Evolutionary conservation across 2,797 vertebrate genomes (phyloP), one percentile per base, ranked within the genome.

Genomic region (Numenius phaeopus): DNA sequence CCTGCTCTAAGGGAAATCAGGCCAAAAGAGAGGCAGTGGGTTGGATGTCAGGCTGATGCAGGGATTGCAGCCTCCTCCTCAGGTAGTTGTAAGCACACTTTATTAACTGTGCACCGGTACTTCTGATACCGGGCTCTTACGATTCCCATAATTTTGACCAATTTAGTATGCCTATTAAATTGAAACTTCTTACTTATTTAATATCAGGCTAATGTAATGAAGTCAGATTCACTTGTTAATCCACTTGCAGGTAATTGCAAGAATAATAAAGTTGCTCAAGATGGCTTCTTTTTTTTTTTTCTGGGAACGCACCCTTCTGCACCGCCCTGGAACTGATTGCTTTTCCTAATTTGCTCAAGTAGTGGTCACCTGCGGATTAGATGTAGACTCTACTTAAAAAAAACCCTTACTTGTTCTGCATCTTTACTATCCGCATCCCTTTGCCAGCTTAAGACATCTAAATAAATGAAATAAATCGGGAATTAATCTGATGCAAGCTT

Each of bases 101-200:
- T 66, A 30, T 52, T 44, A 29, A 18, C 64, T 14, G 18, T 23
- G 27, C 20, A 6, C 39, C 2, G 1, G 5, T 44, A 4, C n/a
- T 71, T 49, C 77, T n/a, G 39, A 12, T 19, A 22, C 1, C 0
- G 0, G 29, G 30, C 39, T 59, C 30, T 75, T 54, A 21, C 0
- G 0, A 4, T 39, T 59, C 52, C 46, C 42, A 2, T 27, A 34
- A 77, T 66, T 66, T 70, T 39, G 58, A 39, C 59, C 37, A 50
- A 50, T 82, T 67, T 67, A 71, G 24, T 14, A 24, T 29, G 52
- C 72, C 58, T 34, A 14, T 82, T 66, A 59, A 82, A 49, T n/a
- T 13, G 54, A 18, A 72, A 30, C 47, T 55, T 47, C 65, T 46
- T 26, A 16, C 61, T 69, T 55, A 20, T 37, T 58, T 40, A 69